These are phyloP conservation scores for Anguilla obscura DNA, from an alignment of 2,797 vertebrate genomes.

Conservation along the genomic window DNA sequence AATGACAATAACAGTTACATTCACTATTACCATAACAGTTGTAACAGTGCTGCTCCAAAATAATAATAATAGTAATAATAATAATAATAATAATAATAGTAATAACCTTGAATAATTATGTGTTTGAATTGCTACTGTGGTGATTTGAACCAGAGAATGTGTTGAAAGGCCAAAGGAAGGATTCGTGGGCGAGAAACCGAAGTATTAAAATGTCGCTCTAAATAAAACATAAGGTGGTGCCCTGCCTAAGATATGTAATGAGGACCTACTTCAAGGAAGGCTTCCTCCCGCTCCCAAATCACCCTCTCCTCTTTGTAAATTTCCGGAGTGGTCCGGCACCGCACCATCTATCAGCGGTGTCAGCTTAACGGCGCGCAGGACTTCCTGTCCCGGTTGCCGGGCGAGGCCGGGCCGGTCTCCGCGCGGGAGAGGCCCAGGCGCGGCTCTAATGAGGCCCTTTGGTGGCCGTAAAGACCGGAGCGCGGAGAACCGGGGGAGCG, in stretches of 20 bases:
- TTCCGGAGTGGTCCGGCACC: conserved; percentile 37
- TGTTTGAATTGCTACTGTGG: neutral
- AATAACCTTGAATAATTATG: neutral
- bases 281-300: conserved; percentile 42
- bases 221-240: conserved; percentile 27
- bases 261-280: conserved; percentile 46
- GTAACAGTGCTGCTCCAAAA: neutral
- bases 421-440: conserved; percentile 78
- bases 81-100: neutral
- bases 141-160: neutral
- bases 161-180: neutral
- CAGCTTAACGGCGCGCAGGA: conserved; percentile 85
- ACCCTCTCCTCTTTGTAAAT: conserved; percentile 41
- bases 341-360: conserved; percentile 87
- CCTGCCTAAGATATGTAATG: conserved; percentile 13
- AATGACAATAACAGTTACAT: neutral
- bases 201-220: conserved; percentile 1
- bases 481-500: conserved; percentile 79
- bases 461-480: conserved; percentile 86
- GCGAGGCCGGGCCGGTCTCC: conserved; percentile 77
- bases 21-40: neutral
- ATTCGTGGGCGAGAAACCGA: neutral
- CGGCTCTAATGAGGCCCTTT: conserved; percentile 90
- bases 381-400: conserved; percentile 81
- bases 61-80: conserved; percentile 7